These are phyloP conservation scores for Homarus americanus DNA, from an alignment of 1,140 invertebrate genomes.

Conservation along the genomic window DNA sequence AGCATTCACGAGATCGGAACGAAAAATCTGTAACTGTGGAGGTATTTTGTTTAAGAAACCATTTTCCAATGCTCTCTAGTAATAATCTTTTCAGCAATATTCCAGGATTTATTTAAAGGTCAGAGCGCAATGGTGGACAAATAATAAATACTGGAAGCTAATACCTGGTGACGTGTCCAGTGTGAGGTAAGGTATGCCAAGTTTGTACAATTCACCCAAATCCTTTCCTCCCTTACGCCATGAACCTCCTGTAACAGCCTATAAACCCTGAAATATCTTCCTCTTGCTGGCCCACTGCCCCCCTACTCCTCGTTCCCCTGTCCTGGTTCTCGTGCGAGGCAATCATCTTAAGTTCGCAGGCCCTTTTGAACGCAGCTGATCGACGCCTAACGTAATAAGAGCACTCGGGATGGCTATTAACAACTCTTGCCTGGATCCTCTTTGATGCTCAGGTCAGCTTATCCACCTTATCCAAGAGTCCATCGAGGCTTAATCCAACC, in stretches of 20 bases:
- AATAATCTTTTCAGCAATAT: no score
- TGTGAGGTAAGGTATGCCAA: no score
- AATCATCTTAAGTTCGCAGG: not conserved
- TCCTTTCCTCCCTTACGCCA: no score
- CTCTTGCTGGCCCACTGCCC: not conserved
- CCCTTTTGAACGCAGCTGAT: not conserved
- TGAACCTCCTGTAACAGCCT: not conserved
- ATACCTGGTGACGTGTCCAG: no score
- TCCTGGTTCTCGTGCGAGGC: not conserved
- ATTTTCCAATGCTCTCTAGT: no score
- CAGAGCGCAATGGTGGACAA: no score
- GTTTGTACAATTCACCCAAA: not conserved
- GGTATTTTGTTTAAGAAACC: no score
- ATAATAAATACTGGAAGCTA: no score
- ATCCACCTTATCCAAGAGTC: not conserved
- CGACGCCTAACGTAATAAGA: slow-evolving; percentile 30
- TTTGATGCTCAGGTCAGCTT: slow-evolving; percentile 19
- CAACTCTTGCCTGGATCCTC: not conserved
- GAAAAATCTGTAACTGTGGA: no score
- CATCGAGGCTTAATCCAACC: slow-evolving; percentile 1
- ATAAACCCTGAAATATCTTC: not conserved
- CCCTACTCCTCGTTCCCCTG: not conserved
- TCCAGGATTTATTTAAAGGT: no score
- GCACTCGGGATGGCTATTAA: slow-evolving; percentile 23
- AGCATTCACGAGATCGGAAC: no score